A percentile compares a stretch with the other conserved stretches of the same genome.
phyloP scores from a whole-genome alignment of 2,113 vertebrate genomes.

The Guaruba guarouba region DNA sequence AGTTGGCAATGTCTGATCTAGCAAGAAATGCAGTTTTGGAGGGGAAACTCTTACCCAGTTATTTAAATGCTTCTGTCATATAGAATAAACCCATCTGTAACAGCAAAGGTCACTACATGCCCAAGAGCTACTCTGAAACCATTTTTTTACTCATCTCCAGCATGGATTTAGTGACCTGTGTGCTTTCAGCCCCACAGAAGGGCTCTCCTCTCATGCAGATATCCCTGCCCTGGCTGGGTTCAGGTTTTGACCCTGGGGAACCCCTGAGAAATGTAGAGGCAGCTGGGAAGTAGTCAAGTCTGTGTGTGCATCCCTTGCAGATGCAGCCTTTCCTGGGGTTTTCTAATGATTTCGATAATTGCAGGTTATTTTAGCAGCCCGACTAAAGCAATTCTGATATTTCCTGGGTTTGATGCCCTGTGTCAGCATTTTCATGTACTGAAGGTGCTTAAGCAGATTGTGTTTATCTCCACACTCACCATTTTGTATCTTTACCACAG shows the following conservation, averaged over 20 bases:
- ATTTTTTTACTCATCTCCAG: not conserved
- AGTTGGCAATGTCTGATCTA: slow-evolving; percentile 1
- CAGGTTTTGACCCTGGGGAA: not conserved
- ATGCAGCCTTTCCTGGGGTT: not conserved
- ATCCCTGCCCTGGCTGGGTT: slow-evolving; percentile 33
- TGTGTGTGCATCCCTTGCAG: not conserved
- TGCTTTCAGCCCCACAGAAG: not conserved
- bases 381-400: not conserved
- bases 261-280: not conserved
- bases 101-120: not conserved
- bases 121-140: not conserved
- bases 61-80: slow-evolving; percentile 33
- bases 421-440: not conserved
- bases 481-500: not conserved
- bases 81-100: slow-evolving; percentile 1
- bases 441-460: not conserved
- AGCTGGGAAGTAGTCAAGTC: not conserved
- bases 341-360: slow-evolving; percentile 41
- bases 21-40: slow-evolving; percentile 31
- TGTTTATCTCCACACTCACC: not conserved
- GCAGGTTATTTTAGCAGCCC: slow-evolving; percentile 9
- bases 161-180: not conserved
- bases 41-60: not conserved
- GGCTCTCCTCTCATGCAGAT: not conserved
- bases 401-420: not conserved